Percentiles rank a stretch among this genome's conserved stretches.
Evolutionary conservation across 2,113 vertebrate species (phyloP).

Genomic region (Litocranius walleri): DNA sequence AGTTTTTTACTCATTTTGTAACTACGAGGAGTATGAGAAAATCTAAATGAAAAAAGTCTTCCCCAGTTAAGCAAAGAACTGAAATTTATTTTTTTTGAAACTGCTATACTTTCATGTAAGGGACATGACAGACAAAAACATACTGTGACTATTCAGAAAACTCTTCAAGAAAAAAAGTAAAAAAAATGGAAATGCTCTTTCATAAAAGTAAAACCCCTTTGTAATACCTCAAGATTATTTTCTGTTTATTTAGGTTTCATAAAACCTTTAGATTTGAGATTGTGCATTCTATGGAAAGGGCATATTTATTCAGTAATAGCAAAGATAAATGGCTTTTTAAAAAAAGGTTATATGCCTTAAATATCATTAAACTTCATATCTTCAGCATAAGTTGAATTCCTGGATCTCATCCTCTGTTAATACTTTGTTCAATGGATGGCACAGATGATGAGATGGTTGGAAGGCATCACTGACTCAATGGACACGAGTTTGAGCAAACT

Average conservation of each 20-base stretch:
- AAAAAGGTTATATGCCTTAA: neutral
- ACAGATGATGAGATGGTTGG: neutral
- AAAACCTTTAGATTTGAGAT: neutral
- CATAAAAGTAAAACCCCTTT: neutral
- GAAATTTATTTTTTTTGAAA: neutral
- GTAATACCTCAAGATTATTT: neutral
- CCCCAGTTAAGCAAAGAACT: neutral
- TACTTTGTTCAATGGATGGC: slow-evolving; percentile 66
- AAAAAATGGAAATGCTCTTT: neutral
- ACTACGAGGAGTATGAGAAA: neutral
- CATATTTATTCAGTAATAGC: neutral
- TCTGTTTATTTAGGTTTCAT: neutral
- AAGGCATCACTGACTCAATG: neutral
- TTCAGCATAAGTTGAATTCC: neutral
- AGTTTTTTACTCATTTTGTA: neutral
- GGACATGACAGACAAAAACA: neutral
- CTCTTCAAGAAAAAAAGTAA: neutral
- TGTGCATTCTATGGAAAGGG: neutral
- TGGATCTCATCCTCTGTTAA: neutral
- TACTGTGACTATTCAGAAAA: neutral
- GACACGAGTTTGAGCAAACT: neutral
- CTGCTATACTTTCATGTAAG: neutral
- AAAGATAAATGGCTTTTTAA: neutral
- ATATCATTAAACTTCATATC: neutral
- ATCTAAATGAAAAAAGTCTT: slow-evolving; percentile 23